Base-by-base conservation (phyloP, 2,113 vertebrate species). In the Amphiprion ocellaris region DNA sequence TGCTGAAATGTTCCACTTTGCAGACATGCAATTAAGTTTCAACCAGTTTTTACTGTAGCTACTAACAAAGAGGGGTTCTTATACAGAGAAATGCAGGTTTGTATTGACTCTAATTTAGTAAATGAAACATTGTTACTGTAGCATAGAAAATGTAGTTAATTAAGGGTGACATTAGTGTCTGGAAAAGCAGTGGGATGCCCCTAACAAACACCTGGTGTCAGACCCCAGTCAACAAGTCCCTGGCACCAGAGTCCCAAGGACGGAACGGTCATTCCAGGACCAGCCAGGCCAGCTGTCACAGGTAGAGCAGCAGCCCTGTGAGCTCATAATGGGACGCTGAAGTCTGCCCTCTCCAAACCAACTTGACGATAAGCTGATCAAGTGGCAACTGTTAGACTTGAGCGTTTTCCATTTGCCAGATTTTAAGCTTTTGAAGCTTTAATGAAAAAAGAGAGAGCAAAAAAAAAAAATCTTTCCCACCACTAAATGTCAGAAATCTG, bases 171-270 rank as follows among this genome's bases (percentile, higher is more conserved):
- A 74, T 69, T 61, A 67, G 65, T 77, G 73, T 12, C 69, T 80
- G 67, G 61, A 82, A 81, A 81, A 82, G 53, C 78, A 84, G 65
- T 47, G 26, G 82, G 76, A 75, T 50, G 76, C 77, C 58, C n/a
- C 65, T 65, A 78, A 86, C 68, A 82, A 85, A 80, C 84, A 88
- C 82, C 87, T 81, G 83, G 79, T 82, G 83, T 87, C 84, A 85
- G 49, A 75, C 50, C 30, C 67, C 66, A 49, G 23, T 87, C 84
- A 82, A 83, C 78, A 75, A 73, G 74, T 86, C 81, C 63, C 74
- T 88, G 87, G 82, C 84, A 83, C 59, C 33, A 66, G 19, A 9
- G 39, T 64, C 66, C 77, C 81, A 89, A 90, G 89, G 90, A 86
- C 91, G 71, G 58, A 83, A 61, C 67, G 82, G 87, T 80, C 83